phyloP scores from a whole-genome alignment of 2,113 vertebrate genomes.

The Bos javanicus region DNA sequence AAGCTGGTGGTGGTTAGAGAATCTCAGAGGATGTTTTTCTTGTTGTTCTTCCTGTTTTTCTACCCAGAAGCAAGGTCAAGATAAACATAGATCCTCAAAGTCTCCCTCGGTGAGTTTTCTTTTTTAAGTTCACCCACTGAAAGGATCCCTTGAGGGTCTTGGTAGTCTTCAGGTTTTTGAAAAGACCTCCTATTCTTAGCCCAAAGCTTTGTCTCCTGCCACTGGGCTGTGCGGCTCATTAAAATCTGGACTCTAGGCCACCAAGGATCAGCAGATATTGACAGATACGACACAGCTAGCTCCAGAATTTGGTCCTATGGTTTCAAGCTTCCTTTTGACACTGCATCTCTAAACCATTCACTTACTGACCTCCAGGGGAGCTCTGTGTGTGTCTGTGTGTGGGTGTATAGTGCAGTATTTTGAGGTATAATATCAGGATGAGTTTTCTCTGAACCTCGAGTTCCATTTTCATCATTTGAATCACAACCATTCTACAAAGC shows the following conservation, averaged over 20 bases:
- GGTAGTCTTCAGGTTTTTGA: neutral
- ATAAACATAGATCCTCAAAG: neutral
- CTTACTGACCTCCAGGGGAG: neutral
- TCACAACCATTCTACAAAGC: neutral
- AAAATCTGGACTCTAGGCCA: neutral
- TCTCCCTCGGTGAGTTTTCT: neutral
- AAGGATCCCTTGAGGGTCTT: neutral
- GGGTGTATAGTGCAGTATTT: neutral
- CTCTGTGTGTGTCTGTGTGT: neutral
- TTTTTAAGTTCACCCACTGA: neutral
- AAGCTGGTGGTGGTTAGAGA: neutral
- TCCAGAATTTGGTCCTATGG: neutral
- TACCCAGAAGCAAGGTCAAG: neutral
- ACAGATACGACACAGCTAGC: neutral
- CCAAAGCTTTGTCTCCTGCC: neutral
- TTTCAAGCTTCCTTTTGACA: neutral
- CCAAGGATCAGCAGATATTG: neutral
- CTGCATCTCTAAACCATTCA: neutral
- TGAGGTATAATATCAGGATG: neutral
- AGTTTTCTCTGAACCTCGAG: neutral
- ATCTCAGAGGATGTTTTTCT: neutral
- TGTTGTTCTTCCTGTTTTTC: neutral
- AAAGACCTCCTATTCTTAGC: neutral
- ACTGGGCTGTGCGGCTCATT: neutral
- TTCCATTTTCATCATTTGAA: neutral